phyloP scores from a whole-genome alignment of 2,888 invertebrate species.

The Acholoe squamosa region DNA sequence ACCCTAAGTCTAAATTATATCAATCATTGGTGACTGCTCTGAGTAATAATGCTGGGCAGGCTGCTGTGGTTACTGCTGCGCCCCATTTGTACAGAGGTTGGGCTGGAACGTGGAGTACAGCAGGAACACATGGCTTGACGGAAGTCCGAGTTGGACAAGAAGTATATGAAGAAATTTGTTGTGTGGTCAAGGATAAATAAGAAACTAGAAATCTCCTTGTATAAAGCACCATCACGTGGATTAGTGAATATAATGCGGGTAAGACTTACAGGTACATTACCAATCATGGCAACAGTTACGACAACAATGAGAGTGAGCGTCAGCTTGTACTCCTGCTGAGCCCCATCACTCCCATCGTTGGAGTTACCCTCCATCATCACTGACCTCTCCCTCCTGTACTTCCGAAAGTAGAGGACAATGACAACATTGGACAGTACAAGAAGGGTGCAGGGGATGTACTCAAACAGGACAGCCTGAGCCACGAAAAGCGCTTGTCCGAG shows the following conservation, averaged over 20 bases:
- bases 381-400: background rate
- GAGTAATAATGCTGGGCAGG: no score
- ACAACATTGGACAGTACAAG: background rate
- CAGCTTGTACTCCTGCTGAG: background rate
- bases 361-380: background rate
- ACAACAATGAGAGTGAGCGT: background rate
- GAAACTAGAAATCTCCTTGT: background rate
- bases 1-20: no score
- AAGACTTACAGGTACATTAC: background rate
- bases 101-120: no score
- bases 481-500: background rate
- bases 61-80: no score
- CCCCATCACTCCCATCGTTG: background rate
- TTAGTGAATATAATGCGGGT: background rate
- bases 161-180: background rate
- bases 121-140: no score
- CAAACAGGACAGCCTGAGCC: background rate
- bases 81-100: no score
- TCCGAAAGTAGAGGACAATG: background rate
- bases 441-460: background rate
- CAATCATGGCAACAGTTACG: background rate
- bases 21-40: no score
- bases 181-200: background rate
- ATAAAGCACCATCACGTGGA: background rate
- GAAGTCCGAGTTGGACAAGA: background rate